Evolutionary conservation across 2,797 vertebrate genomes (phyloP).

Genomic region (Zalophus californianus): DNA sequence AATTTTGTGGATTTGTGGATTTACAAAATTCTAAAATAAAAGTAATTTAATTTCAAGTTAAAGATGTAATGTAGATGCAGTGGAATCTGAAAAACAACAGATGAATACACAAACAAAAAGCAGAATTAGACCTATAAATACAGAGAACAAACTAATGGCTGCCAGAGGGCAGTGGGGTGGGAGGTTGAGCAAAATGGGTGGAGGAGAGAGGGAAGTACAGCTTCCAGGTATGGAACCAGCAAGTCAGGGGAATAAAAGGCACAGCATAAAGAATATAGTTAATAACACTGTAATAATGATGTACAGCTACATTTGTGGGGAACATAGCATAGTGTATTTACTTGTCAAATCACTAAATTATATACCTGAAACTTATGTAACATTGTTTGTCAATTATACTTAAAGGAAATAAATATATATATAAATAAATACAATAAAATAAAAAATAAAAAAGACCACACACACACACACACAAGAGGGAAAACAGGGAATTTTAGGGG

Average conservation of each 20-base stretch:
- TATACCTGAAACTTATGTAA: background rate
- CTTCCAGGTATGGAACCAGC: background rate
- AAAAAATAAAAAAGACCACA: background rate
- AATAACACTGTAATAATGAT: background rate
- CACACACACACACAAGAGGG: background rate
- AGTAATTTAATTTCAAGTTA: background rate
- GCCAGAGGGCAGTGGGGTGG: background rate
- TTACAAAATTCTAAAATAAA: slow-evolving; percentile 37
- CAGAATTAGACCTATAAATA: background rate
- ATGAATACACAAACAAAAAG: background rate
- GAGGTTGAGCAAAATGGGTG: background rate
- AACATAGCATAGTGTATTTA: background rate
- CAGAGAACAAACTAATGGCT: background rate
- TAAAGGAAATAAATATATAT: background rate
- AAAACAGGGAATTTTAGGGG: background rate
- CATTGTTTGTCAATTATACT: background rate
- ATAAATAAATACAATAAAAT: background rate
- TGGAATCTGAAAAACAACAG: background rate
- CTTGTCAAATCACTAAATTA: background rate
- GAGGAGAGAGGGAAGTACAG: background rate
- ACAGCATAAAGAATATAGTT: background rate
- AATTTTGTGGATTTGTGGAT: background rate
- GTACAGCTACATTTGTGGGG: background rate
- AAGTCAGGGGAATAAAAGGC: background rate
- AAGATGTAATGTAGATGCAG: background rate